Evolutionary conservation across 2,113 vertebrate species (phyloP), one percentile per base, ranked within the genome.

Genomic region (Xenotilapia leptura): DNA sequence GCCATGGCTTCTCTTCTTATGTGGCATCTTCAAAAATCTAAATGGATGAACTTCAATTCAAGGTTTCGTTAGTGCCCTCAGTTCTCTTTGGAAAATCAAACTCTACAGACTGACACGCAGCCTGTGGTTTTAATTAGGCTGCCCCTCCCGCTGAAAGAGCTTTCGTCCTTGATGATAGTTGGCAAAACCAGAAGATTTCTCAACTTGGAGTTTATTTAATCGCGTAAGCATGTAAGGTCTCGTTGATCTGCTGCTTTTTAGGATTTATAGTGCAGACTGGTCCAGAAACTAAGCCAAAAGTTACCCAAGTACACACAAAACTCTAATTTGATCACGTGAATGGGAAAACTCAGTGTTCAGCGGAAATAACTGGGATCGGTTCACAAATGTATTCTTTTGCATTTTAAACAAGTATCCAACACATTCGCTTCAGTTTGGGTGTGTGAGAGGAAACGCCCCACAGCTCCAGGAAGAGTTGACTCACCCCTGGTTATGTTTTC

Each of bases 1-100:
- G 3, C 94, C 93, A 26, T 95, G 95, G 75, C 80, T 26, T 88
- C 88, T 95, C 70, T 89, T 96, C 90, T 92, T 96, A 28, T 92
- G 92, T 6, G 96, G 96, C 96, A 96, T 96, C 54, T 95, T 94
- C 33, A 68, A 45, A 77, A 54, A 47, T 56, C 19, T 14, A 36
- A 21, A 2, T 21, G 47, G 60, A 36, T 73, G 1, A 53, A 82
- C 42, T 54, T 85, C 33, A 21, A 17, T 77, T 7, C 2, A 5
- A 21, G 3, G 60, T 15, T 82, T 38, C 13, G 54, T 73, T 19
- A 49, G 81, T 62, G 28, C 12, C 9, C 21, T 83, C 54, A 13
- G 33, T 38, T 13, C 23, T 70, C 4, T 36, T 40, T 15, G 31
- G n/a, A 33, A 62, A 73, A 33, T 21, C 31, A 7, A n/a, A 49